Percentiles rank a stretch among this genome's conserved stretches.
Evolutionary conservation across 2,888 invertebrate genomes (phyloP).

Genomic region (Mythimna impura): DNA sequence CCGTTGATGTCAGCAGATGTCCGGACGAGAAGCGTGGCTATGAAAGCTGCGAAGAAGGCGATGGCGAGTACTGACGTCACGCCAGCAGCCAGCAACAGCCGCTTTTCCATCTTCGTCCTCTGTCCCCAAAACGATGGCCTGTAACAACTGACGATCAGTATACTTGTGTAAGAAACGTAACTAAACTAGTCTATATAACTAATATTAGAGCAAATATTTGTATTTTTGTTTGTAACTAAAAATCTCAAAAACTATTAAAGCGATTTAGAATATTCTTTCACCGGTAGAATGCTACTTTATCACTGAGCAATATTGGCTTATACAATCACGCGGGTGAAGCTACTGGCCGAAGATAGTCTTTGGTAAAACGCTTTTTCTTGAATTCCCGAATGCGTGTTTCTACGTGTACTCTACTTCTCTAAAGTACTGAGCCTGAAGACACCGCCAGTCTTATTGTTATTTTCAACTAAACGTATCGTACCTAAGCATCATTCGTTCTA

Average conservation of each 20-base stretch:
- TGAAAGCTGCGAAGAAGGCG: slow-evolving; percentile 83
- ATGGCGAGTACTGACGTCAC: slow-evolving; percentile 79
- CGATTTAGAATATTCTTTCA: too few relatives aligned
- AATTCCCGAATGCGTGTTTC: not conserved
- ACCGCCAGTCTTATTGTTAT: not conserved
- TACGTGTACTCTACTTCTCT: not conserved
- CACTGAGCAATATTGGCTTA: too few relatives aligned
- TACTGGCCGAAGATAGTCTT: not conserved
- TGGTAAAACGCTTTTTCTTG: not conserved
- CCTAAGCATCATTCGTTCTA: not conserved
- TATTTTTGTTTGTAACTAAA: not conserved
- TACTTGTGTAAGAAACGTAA: not conserved
- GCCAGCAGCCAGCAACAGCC: slow-evolving; percentile 76
- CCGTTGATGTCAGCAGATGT: slow-evolving; percentile 73
- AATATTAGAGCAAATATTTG: too few relatives aligned
- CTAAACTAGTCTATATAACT: too few relatives aligned
- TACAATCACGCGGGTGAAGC: too few relatives aligned
- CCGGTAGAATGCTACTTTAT: not conserved
- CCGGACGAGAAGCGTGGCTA: slow-evolving; percentile 76
- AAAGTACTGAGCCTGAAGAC: not conserved
- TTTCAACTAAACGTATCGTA: slow-evolving; percentile 10
- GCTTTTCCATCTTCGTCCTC: slow-evolving; percentile 83
- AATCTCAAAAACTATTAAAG: too few relatives aligned
- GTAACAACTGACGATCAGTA: slow-evolving; percentile 44
- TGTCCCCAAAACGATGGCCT: slow-evolving; percentile 86